Conservation (phyloP, 2,888 invertebrate species). For the Oscheius myriophilus region DNA sequence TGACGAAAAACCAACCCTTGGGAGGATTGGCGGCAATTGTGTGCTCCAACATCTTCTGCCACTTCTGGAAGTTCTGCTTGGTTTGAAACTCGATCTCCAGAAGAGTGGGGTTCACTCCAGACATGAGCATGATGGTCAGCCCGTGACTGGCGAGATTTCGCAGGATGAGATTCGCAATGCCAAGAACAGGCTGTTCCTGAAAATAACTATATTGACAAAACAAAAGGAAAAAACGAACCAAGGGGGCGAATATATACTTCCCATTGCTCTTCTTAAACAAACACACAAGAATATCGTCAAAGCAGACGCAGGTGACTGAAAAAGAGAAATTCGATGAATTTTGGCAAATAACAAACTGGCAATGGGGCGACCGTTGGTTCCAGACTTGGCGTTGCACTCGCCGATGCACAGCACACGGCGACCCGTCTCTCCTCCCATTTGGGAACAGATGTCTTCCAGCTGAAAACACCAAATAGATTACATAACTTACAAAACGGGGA, state of each 20-base stretch:
- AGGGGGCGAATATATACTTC: conserved; percentile 35
- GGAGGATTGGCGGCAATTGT: conserved; percentile 31
- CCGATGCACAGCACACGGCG: conserved; percentile 24
- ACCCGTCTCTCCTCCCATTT: conserved; percentile 4
- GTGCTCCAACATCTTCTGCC: conserved; percentile 43
- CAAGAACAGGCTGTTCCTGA: conserved; percentile 50
- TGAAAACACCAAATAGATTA: conserved; percentile 14
- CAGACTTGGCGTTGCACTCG: conserved; percentile 19
- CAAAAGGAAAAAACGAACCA: conserved; percentile 1
- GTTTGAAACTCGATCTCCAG: conserved; percentile 49
- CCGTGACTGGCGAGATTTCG: conserved; percentile 28
- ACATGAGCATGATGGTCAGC: conserved; percentile 46
- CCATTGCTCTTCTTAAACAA: conserved; percentile 35
- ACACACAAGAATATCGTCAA: conserved; percentile 56
- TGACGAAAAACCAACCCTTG: conserved; percentile 7
- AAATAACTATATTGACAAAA: background rate
- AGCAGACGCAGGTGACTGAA: conserved; percentile 39
- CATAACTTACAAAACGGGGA: background rate
- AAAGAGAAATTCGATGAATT: background rate
- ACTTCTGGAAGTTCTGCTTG: conserved; percentile 46
- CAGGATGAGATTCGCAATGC: conserved; percentile 42
- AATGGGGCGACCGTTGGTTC: background rate
- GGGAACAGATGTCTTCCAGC: conserved; percentile 23
- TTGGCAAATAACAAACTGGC: too few species aligned
- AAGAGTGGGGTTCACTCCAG: conserved; percentile 44